Base-by-base conservation (phyloP, 2,888 invertebrate species). In the Pristionchus mayeri region DNA sequence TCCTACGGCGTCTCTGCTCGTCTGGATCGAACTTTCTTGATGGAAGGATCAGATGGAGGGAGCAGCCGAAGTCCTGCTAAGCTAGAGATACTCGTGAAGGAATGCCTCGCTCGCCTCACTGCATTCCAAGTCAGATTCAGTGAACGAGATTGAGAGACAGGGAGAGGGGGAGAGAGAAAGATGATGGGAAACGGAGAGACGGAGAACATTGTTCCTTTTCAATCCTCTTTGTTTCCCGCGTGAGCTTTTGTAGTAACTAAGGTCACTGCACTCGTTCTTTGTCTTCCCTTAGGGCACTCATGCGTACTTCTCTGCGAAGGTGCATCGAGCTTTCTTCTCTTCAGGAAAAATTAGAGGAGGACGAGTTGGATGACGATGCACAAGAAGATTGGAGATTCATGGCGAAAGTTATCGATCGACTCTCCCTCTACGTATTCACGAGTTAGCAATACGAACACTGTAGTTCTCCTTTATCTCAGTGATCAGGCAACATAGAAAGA, bases 391-490 rank as follows among this genome's bases (percentile, higher is more conserved):
- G 92, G 92, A 76, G 89, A 82, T 91, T 89, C 83, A 87, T 90
- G 88, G 91, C 91, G 37, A 91, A 92, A 91, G 91, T 91, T 11
- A 86, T 92, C 84, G 92, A 92, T 85, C 86, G 92, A 30, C 83
- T 92, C n/a, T 92, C 91, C 16, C 85, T 92, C 1, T 91, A 89
- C 79, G 54, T 91, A 0, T 91, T 90, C 84, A 89, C 90, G 9
- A 85, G 85, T 80, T 2, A 57, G 21, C 30, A 30, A 16, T 34
- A 16, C n/a, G 1, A 44, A 13, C 13, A 44, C 44, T 9, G 44
- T 13, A 44, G 44, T 13, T 44, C 44, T 13, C 44, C n/a, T n/a
- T n/a, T n/a, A n/a, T n/a, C n/a, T n/a, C n/a, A n/a, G n/a, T n/a
- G n/a, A n/a, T n/a, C n/a, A n/a, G n/a, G n/a, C n/a, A n/a, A n/a